These are phyloP conservation scores for Bovichtus diacanthus DNA, from an alignment of 2,797 vertebrate species.

Conservation along the genomic window DNA sequence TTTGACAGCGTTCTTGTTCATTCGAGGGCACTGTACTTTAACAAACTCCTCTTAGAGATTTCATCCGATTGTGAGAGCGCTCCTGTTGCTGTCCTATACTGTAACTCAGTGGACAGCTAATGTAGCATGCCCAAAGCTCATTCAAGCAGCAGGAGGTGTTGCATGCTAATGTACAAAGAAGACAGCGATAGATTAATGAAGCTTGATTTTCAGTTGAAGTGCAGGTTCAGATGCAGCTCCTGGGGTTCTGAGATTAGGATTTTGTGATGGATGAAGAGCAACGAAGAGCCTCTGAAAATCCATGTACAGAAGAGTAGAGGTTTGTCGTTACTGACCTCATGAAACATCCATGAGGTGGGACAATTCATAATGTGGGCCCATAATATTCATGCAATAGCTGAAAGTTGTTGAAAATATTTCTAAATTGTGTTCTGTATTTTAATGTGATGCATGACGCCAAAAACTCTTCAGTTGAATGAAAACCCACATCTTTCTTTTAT, in stretches of 20 bases:
- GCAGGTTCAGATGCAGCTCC: conserved; percentile 36
- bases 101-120: conserved; percentile 39
- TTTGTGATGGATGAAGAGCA: conserved; percentile 12
- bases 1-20: too few species aligned
- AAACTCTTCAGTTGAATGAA: too few species aligned
- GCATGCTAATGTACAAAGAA: conserved; percentile 17
- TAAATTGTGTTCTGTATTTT: conserved; percentile 27
- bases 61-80: too few species aligned
- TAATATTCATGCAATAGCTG: conserved; percentile 63
- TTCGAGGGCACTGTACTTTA: too few species aligned
- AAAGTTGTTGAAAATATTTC: conserved; percentile 53
- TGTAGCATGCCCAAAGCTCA: conserved; percentile 32
- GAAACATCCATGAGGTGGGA: conserved; percentile 68
- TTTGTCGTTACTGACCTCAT: conserved; percentile 56
- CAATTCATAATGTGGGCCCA: conserved; percentile 30
- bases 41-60: too few species aligned
- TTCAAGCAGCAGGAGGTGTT: conserved; percentile 46
- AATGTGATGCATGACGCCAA: conserved; percentile 7
- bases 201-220: conserved; percentile 37
- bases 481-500: too few species aligned
- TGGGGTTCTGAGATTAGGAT: conserved; percentile 16
- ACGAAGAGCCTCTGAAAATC: conserved; percentile 23
- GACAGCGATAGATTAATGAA: conserved; percentile 24
- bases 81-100: not conserved
- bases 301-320: conserved; percentile 20